Base-by-base conservation (phyloP, 2,888 invertebrate genomes). In the Rhyacophila evoluta region DNA sequence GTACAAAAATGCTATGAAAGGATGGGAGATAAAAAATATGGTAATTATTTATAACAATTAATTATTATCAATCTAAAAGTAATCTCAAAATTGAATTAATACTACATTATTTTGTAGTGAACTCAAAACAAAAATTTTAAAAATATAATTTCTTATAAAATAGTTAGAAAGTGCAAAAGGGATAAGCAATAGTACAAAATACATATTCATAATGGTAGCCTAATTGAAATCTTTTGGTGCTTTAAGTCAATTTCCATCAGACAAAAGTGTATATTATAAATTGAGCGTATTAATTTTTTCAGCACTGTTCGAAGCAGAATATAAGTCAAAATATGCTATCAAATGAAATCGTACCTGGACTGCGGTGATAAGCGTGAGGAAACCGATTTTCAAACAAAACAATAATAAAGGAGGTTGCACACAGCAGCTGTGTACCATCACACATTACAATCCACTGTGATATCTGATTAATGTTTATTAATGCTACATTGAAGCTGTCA, bases 1-100 rank as follows among this genome's bases (percentile, higher is more conserved):
- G 84, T 93, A 94, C 86, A 93, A 93, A 86, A 89, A 88, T 83
- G 92, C 92, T 37, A 92, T 92, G 91, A 91, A 92, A 83, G 89
- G 89, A 79, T 92, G 92, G 92, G 91, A 92, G 85, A 87, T 89
- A 37, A 88, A 90, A 83, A 92, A 92, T 89, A 89, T 91, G 88
- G 92, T 92, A 85, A 88, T 88, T 75, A 70, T 25, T 11, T 38
- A 12, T 12, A n/a, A n/a, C n/a, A n/a, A n/a, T n/a, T n/a, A n/a
- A n/a, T n/a, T n/a, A n/a, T n/a, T n/a, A n/a, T n/a, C n/a, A n/a
- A n/a, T n/a, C n/a, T n/a, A n/a, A n/a, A n/a, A n/a, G n/a, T n/a
- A n/a, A n/a, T n/a, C n/a, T n/a, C n/a, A n/a, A n/a, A n/a, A n/a
- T n/a, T n/a, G n/a, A n/a, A n/a, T n/a, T n/a, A n/a, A n/a, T n/a